Conservation (phyloP, 2,113 vertebrate genomes). For the Anseranas semipalmata region DNA sequence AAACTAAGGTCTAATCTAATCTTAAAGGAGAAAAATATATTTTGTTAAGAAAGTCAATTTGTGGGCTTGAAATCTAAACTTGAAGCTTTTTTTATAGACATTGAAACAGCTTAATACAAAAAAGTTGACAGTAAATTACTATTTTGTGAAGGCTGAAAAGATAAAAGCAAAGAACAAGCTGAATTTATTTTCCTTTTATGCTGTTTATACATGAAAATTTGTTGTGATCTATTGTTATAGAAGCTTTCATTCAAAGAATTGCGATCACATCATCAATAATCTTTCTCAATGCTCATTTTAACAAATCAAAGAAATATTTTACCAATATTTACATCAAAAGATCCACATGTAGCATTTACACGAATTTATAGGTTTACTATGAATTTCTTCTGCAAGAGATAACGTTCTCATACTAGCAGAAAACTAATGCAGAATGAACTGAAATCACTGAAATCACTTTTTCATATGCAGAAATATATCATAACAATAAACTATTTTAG, state of each 20-base stretch:
- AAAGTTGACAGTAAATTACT: neutral
- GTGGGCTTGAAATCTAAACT: neutral
- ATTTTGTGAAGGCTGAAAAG: neutral
- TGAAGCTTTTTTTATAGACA: neutral
- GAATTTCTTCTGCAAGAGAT: conserved; percentile 33
- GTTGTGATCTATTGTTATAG: neutral
- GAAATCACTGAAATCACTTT: neutral
- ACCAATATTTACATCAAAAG: conserved; percentile 15
- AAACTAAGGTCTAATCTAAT: neutral
- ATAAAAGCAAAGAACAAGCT: neutral
- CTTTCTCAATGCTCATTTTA: conserved; percentile 27
- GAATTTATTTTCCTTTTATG: neutral
- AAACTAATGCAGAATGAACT: conserved; percentile 34
- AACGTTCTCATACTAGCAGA: neutral
- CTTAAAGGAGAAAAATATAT: neutral
- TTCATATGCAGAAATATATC: neutral
- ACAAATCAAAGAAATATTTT: conserved; percentile 20
- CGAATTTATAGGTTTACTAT: neutral
- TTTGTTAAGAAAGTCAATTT: neutral
- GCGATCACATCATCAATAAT: neutral
- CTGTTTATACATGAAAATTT: neutral
- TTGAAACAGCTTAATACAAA: neutral
- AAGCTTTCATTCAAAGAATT: neutral
- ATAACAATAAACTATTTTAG: conserved; percentile 2
- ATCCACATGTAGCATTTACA: neutral